Evolutionary conservation across 64 coral and sea anemone genomes (phyloP).

Genomic region (Montipora sp.): DNA sequence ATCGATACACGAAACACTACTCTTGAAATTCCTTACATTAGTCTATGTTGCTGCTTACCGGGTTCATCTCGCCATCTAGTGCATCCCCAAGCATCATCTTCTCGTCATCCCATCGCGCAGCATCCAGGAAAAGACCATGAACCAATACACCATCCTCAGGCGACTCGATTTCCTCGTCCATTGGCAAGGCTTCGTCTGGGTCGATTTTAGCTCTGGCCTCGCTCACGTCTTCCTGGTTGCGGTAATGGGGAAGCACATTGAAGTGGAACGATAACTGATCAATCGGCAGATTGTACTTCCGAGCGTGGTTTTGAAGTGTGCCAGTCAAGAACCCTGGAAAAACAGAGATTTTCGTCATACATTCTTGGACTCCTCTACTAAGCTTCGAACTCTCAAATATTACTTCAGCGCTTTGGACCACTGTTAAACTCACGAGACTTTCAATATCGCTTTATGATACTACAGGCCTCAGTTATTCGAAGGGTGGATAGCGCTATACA

Average conservation of each 20-base stretch:
- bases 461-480: too few relatives aligned
- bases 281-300: conserved; percentile 98
- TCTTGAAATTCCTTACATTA: too few relatives aligned
- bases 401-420: too few relatives aligned
- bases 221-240: conserved; percentile 93
- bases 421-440: too few relatives aligned
- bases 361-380: background rate
- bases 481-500: too few relatives aligned
- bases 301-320: conserved; percentile 97
- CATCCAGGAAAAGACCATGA: conserved; percentile 93
- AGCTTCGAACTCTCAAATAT: too few relatives aligned
- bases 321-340: conserved; percentile 91
- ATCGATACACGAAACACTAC: too few relatives aligned
- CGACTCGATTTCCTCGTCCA: conserved; percentile 76
- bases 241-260: conserved; percentile 81
- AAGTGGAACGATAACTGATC: conserved; percentile 96
- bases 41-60: conserved; percentile 35
- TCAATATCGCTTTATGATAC: too few relatives aligned
- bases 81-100: conserved; percentile 92
- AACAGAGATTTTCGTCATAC: background rate
- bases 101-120: conserved; percentile 89
- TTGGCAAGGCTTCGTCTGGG: conserved; percentile 66
- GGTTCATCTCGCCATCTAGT: conserved; percentile 91
- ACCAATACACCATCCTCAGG: conserved; percentile 92
- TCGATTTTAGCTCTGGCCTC: conserved; percentile 80